Conservation (phyloP, 2,113 vertebrate genomes). For the Mustelus asterias region DNA sequence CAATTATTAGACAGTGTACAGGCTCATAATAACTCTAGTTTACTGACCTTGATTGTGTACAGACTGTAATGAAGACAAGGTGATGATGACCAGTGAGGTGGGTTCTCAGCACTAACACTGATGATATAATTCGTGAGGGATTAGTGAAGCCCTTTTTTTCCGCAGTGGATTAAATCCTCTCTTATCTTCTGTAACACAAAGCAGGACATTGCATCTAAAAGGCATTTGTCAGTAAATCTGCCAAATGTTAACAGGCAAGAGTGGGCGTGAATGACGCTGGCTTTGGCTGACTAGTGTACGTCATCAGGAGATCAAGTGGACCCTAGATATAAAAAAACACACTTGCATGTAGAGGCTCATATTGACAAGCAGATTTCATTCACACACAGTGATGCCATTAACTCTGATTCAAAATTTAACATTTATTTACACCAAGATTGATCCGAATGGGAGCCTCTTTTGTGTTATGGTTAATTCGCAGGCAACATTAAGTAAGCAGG, state of each 20-base stretch:
- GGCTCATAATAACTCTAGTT: not conserved
- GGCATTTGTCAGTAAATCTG: not conserved
- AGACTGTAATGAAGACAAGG: not conserved
- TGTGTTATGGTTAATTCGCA: not conserved
- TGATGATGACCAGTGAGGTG: not conserved
- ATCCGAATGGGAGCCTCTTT: not conserved
- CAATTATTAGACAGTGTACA: not conserved
- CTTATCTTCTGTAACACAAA: not conserved
- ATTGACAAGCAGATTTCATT: not conserved
- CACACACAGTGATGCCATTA: not conserved
- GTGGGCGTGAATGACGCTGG: not conserved
- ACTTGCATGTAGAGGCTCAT: not conserved
- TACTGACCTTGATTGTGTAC: not conserved
- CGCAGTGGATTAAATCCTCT: not conserved
- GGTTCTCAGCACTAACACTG: not conserved
- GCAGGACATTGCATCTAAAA: not conserved
- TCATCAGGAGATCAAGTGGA: not conserved
- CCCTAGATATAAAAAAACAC: not conserved
- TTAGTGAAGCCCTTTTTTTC: not conserved
- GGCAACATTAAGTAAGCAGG: not conserved
- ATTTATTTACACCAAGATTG: not conserved
- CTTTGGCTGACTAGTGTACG: not conserved
- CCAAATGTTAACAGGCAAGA: not conserved
- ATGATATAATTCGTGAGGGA: not conserved
- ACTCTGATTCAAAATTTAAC: not conserved